Percentiles rank a stretch among this genome's conserved stretches.
phyloP scores from a whole-genome alignment of 2,113 vertebrate species.

The Planiliza haematocheilus region DNA sequence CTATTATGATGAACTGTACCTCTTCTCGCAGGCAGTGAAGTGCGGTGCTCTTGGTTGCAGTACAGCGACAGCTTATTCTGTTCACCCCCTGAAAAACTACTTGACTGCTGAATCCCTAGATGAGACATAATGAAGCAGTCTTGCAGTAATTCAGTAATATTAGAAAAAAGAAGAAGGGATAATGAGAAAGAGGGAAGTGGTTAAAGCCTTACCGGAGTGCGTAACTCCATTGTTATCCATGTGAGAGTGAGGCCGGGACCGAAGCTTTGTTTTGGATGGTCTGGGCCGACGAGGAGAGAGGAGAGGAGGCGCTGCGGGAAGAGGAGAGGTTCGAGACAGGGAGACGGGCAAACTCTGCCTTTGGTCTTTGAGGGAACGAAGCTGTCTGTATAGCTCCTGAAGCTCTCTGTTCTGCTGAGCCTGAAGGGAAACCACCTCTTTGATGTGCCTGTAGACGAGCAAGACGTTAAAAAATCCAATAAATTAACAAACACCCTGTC shows the following conservation, averaged over 20 bases:
- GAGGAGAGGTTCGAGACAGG: constrained; percentile 76
- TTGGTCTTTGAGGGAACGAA: constrained; percentile 86
- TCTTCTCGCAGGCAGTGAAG: constrained; percentile 62
- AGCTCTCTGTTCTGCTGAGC: constrained; percentile 91
- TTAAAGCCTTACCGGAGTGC: constrained; percentile 80
- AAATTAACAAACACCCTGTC: not conserved
- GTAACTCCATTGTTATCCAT: constrained; percentile 86
- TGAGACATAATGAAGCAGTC: constrained; percentile 22
- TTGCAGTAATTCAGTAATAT: not conserved
- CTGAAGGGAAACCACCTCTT: constrained; percentile 91
- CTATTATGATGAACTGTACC: constrained; percentile 49
- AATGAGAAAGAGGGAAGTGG: not conserved
- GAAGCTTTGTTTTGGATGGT: constrained; percentile 86
- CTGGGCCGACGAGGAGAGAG: constrained; percentile 88
- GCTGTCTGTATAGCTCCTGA: constrained; percentile 89
- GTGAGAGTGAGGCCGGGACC: constrained; percentile 86
- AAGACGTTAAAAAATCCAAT: not conserved
- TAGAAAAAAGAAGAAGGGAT: not conserved
- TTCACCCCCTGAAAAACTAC: constrained; percentile 77
- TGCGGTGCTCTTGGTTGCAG: constrained; percentile 61
- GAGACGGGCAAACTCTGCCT: constrained; percentile 77
- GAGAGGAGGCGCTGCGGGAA: constrained; percentile 71
- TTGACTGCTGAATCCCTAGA: constrained; percentile 78
- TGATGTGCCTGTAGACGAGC: constrained; percentile 85
- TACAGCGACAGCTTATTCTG: constrained; percentile 61